Evolutionary conservation across 2,888 invertebrate genomes (phyloP), one percentile per base, ranked within the genome.

Genomic region (Dryobota labecula): DNA sequence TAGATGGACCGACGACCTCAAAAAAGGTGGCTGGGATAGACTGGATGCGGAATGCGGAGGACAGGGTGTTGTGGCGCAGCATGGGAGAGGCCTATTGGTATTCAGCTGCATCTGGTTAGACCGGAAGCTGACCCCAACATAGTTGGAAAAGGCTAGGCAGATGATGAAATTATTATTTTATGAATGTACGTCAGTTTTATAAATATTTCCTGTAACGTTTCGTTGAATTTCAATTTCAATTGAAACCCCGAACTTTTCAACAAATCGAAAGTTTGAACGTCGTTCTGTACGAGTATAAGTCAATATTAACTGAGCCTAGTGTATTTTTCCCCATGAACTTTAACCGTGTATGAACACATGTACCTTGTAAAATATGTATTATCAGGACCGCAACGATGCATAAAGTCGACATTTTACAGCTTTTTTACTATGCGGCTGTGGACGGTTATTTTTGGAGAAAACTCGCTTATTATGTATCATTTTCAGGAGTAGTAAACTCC

Each of bases 351-450:
- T 53, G 57, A 65, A 63, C 65, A 63, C 20, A 66, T 78, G 69
- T 76, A 70, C 41, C 75, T 70, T 68, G 63, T 85, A 76, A 83
- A 83, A 78, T 76, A 76, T 84, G 67, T 78, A 83, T 73, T 73
- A 77, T 76, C 61, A 70, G 63, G 73, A 71, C 70, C 74, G 73
- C 73, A 67, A 57, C 70, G 73, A 75, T 85, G 76, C 78, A 78
- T 83, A 78, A 85, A 73, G 63, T 60, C 36, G 41, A 56, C 65
- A 78, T 85, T 83, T 84, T 83, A 84, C 73, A 77, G 67, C 78
- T 77, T 78, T 83, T 85, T 85, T 83, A 85, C 73, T 77, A 79
- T 77, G 66, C 67, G 67, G 43, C 54, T 66, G 56, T 33, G 53
- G 38, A 56, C 20, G 71, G 71, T 70, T 78, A 71, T 84, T 81